Percentiles rank a stretch among this genome's conserved stretches.
Conservation (phyloP, 2,888 invertebrate genomes). For the Catocala sponsa region DNA sequence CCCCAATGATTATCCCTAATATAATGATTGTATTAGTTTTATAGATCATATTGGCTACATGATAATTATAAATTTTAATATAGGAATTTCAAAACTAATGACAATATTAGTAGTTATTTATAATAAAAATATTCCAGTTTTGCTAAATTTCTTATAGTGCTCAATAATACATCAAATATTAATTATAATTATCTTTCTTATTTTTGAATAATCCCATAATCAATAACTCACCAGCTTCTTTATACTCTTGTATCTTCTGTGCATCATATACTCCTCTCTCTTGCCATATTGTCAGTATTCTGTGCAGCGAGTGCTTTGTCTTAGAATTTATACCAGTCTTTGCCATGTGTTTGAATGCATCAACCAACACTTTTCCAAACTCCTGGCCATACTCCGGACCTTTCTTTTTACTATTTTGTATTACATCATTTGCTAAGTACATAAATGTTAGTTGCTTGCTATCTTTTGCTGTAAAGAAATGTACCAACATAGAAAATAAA, state of each 20-base stretch:
- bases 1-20: too few relatives aligned
- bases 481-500: neutral
- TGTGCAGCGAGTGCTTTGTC: conserved; percentile 92
- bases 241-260: conserved; percentile 93
- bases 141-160: too few relatives aligned
- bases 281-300: conserved; percentile 97
- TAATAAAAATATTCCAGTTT: too few relatives aligned
- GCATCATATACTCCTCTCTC: conserved; percentile 96
- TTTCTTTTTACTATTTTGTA: conserved; percentile 99
- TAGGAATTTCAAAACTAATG: too few relatives aligned
- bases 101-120: too few relatives aligned
- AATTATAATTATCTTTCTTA: too few relatives aligned
- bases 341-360: conserved; percentile 95
- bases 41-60: too few relatives aligned
- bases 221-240: conserved; percentile 84
- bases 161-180: too few relatives aligned
- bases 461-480: conserved; percentile 90
- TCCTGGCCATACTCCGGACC: conserved; percentile 98
- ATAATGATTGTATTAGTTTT: too few relatives aligned
- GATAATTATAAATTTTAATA: too few relatives aligned
- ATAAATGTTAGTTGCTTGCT: conserved; percentile 96
- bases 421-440: conserved; percentile 99
- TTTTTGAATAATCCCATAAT: too few relatives aligned
- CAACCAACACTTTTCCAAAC: conserved; percentile 93
- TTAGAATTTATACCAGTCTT: conserved; percentile 92